These are phyloP conservation scores for Hassar affinis DNA, from an alignment of 2,113 vertebrate species.

Conservation along the genomic window DNA sequence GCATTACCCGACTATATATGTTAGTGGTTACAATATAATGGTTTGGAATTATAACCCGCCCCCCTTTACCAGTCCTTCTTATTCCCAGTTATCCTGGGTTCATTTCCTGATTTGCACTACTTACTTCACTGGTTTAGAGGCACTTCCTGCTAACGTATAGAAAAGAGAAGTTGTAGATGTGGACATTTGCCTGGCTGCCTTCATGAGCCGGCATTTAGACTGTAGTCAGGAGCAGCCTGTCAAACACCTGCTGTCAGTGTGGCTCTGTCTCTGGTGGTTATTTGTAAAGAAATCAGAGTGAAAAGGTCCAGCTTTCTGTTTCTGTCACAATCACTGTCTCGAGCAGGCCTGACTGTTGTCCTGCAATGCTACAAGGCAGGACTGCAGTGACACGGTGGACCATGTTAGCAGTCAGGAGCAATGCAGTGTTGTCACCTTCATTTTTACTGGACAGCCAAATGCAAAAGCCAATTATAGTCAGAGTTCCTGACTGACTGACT, in stretches of 20 bases:
- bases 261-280: background rate
- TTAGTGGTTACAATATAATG: too few species aligned
- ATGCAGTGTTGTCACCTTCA: constrained; percentile 44
- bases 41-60: background rate
- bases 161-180: background rate
- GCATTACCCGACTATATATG: too few species aligned
- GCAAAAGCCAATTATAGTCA: background rate
- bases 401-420: background rate
- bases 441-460: constrained; percentile 29
- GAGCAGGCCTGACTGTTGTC: background rate
- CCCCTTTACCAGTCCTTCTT: background rate
- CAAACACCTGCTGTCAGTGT: constrained; percentile 4
- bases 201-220: background rate
- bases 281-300: constrained; percentile 16
- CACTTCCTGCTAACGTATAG: background rate
- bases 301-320: constrained; percentile 30
- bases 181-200: background rate
- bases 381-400: background rate
- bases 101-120: background rate
- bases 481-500: background rate
- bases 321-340: constrained; percentile 21
- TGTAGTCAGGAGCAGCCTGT: background rate
- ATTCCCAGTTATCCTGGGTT: background rate
- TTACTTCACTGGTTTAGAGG: background rate
- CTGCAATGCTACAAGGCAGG: background rate